phyloP scores from a whole-genome alignment of 2,888 invertebrate species.

The Nasonia oneida region DNA sequence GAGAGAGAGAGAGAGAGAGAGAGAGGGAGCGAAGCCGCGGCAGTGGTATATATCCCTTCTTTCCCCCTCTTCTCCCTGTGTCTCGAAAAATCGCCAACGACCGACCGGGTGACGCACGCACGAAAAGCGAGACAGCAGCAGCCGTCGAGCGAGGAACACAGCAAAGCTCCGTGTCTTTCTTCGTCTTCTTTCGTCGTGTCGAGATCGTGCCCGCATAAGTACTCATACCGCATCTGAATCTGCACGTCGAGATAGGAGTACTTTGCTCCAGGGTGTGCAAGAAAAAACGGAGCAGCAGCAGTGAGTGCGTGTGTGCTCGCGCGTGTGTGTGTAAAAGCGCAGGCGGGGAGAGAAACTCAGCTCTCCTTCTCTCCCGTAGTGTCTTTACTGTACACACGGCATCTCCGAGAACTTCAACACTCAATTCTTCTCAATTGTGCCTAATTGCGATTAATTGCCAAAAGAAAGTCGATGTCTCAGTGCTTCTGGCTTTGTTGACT shows the following conservation, averaged over 20 bases:
- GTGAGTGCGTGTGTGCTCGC: neutral
- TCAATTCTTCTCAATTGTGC: slow-evolving; percentile 59
- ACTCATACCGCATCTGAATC: neutral
- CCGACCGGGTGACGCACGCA: slow-evolving; percentile 60
- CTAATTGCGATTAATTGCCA: slow-evolving; percentile 60
- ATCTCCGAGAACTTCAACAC: slow-evolving; percentile 27
- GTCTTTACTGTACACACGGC: neutral
- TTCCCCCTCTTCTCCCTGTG: neutral
- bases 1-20: neutral
- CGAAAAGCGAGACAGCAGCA: slow-evolving; percentile 11
- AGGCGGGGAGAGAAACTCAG: slow-evolving; percentile 2
- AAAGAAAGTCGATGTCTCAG: slow-evolving; percentile 48
- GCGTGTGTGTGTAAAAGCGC: neutral
- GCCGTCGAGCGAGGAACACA: slow-evolving; percentile 12
- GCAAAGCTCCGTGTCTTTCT: slow-evolving; percentile 3
- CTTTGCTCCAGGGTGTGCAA: neutral
- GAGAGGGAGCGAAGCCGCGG: slow-evolving; percentile 30
- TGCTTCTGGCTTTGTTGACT: slow-evolving; percentile 39
- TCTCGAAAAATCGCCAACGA: slow-evolving; percentile 40
- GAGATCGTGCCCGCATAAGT: neutral
- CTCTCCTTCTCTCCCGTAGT: neutral
- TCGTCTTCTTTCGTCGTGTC: neutral
- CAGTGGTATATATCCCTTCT: neutral
- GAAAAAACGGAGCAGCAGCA: neutral
- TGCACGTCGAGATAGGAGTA: neutral